Conservation (phyloP, 2,888 invertebrate genomes). For the Campoletis raptor region DNA sequence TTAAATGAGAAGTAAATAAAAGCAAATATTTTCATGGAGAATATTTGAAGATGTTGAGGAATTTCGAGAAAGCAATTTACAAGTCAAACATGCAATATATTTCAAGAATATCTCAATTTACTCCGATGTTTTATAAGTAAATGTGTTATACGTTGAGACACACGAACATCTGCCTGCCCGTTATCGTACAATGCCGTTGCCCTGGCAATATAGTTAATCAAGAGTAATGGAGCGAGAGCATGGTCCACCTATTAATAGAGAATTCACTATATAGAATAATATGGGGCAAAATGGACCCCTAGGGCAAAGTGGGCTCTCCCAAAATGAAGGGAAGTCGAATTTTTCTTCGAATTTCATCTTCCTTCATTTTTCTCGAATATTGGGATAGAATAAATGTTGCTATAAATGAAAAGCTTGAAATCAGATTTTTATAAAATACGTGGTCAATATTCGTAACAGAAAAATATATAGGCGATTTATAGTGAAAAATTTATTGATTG, state of each 20-base stretch:
- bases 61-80: conserved; percentile 5
- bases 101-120: conserved; percentile 5
- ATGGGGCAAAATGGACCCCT: too few species aligned
- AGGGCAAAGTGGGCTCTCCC: too few species aligned
- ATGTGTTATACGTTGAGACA: not conserved
- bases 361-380: too few species aligned
- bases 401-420: too few species aligned
- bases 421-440: too few species aligned
- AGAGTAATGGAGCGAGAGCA: conserved; percentile 77
- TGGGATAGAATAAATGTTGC: too few species aligned
- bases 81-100: conserved; percentile 14
- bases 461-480: too few species aligned
- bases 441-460: too few species aligned
- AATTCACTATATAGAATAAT: conserved; percentile 66
- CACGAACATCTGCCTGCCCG: conserved; percentile 60
- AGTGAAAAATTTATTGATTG: too few species aligned
- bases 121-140: not conserved
- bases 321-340: too few species aligned
- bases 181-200: conserved; percentile 77
- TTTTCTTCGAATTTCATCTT: too few species aligned
- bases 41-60: not conserved
- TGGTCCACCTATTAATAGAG: conserved; percentile 78
- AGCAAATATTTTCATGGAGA: not conserved
- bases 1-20: not conserved
- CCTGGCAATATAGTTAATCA: conserved; percentile 78